These are phyloP conservation scores for Cyanistes caeruleus DNA, from an alignment of 2,113 vertebrate genomes.

Conservation along the genomic window DNA sequence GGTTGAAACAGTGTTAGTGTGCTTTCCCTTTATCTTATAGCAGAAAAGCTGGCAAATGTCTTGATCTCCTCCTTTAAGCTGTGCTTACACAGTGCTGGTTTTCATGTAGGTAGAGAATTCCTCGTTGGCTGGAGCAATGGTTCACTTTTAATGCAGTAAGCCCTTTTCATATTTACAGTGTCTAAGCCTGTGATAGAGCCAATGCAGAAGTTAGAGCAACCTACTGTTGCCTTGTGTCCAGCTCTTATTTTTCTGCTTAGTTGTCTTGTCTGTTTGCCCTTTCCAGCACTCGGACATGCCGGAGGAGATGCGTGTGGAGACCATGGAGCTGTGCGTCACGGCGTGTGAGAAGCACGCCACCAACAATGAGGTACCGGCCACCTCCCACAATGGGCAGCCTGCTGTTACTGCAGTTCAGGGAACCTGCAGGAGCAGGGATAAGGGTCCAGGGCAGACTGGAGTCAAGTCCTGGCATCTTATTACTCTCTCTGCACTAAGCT, in stretches of 20 bases:
- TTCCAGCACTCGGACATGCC: constrained; percentile 94
- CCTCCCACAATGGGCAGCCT: background rate
- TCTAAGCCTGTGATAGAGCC: rapidly evolving
- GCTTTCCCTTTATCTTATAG: background rate
- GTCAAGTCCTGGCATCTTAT: background rate
- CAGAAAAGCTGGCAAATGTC: background rate
- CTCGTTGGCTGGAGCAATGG: background rate
- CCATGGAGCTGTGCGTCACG: constrained; percentile 95
- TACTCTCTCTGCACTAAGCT: background rate
- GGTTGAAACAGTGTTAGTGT: background rate
- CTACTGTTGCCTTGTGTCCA: background rate
- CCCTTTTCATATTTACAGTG: background rate
- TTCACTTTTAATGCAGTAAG: background rate
- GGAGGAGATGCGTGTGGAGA: constrained; percentile 95
- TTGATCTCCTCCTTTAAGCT: background rate
- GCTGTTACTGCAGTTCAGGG: background rate
- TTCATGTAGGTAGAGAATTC: background rate
- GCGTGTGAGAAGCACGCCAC: constrained; percentile 84
- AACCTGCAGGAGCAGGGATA: background rate
- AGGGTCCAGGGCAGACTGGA: background rate
- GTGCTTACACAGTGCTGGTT: background rate
- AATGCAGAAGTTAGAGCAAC: background rate
- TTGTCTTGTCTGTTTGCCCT: background rate
- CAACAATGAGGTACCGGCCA: constrained; percentile 81
- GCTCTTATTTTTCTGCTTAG: constrained; percentile 3